Conservation (phyloP, 2,888 invertebrate genomes). For the Leptopilina syphax region DNA sequence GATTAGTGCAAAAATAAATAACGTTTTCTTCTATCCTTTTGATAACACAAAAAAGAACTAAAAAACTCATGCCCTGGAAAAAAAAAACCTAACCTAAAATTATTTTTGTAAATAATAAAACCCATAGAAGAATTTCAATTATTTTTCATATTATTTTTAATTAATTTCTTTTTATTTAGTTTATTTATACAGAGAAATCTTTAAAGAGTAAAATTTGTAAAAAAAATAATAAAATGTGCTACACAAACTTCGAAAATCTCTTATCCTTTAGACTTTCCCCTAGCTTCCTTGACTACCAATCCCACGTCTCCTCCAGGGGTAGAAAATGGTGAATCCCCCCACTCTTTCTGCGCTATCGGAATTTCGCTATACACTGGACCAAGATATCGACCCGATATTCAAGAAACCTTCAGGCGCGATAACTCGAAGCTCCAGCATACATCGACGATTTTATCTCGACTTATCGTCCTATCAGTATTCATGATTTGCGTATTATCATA, state of each 20-base stretch:
- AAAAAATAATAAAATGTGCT: too few species aligned
- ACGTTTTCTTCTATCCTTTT: background rate
- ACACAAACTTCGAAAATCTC: background rate
- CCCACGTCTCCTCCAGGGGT: slow-evolving; percentile 8
- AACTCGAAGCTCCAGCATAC: slow-evolving; percentile 3
- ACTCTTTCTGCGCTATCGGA: slow-evolving; percentile 30
- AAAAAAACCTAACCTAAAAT: too few species aligned
- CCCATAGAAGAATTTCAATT: too few species aligned
- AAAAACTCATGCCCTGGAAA: too few species aligned
- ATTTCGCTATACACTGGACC: slow-evolving; percentile 23
- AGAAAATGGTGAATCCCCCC: slow-evolving; percentile 22
- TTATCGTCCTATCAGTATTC: slow-evolving; percentile 33
- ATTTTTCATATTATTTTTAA: too few species aligned
- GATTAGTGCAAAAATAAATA: too few species aligned
- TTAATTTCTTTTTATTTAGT: too few species aligned
- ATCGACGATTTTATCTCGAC: slow-evolving; percentile 34
- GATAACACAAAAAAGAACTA: too few species aligned
- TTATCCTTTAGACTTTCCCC: background rate
- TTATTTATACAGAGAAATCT: too few species aligned
- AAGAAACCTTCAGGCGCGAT: slow-evolving; percentile 18
- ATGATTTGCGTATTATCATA: slow-evolving; percentile 33
- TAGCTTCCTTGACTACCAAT: slow-evolving; percentile 7
- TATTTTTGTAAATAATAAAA: too few species aligned
- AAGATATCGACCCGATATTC: slow-evolving; percentile 34
- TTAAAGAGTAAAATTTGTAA: background rate